These are phyloP conservation scores for Gasterosteus nipponicus DNA, from an alignment of 2,113 vertebrate species.

Conservation along the genomic window DNA sequence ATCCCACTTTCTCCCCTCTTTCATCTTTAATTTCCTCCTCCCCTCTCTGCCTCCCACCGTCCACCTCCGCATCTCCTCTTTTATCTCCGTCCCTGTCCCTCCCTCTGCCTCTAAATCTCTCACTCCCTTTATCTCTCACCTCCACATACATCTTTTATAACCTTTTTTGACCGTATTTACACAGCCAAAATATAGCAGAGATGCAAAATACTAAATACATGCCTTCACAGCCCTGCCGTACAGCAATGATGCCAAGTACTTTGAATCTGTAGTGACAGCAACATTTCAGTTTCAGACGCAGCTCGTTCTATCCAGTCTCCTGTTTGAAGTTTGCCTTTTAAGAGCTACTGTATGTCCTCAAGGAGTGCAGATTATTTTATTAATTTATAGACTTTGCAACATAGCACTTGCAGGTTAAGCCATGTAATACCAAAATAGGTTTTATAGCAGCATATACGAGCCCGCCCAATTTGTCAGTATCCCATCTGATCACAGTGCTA, in stretches of 20 bases:
- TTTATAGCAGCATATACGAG: slow-evolving; percentile 1
- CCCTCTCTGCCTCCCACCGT: slow-evolving; percentile 20
- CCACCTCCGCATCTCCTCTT: slow-evolving; percentile 50
- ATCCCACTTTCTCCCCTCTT: neutral
- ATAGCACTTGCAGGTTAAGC: neutral
- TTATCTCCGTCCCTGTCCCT: slow-evolving; percentile 22
- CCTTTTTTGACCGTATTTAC: neutral
- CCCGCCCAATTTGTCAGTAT: slow-evolving; percentile 12
- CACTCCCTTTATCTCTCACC: slow-evolving; percentile 42
- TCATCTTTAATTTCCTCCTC: slow-evolving; percentile 47
- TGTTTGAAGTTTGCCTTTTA: slow-evolving; percentile 23
- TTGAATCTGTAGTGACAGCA: slow-evolving; percentile 7
- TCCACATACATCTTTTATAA: slow-evolving; percentile 36
- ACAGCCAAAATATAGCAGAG: neutral
- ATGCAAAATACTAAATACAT: slow-evolving; percentile 13
- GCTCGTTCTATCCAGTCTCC: slow-evolving; percentile 6
- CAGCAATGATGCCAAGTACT: neutral
- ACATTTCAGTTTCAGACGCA: neutral
- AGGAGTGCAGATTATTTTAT: slow-evolving; percentile 11
- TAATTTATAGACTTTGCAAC: neutral
- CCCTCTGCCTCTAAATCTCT: slow-evolving; percentile 27
- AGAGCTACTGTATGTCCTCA: slow-evolving; percentile 3
- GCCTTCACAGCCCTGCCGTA: neutral
- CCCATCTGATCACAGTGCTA: slow-evolving; percentile 26
- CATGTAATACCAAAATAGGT: neutral